Evolutionary conservation across 1,140 invertebrate species (phyloP).

Genomic region (Copidosoma floridanum): DNA sequence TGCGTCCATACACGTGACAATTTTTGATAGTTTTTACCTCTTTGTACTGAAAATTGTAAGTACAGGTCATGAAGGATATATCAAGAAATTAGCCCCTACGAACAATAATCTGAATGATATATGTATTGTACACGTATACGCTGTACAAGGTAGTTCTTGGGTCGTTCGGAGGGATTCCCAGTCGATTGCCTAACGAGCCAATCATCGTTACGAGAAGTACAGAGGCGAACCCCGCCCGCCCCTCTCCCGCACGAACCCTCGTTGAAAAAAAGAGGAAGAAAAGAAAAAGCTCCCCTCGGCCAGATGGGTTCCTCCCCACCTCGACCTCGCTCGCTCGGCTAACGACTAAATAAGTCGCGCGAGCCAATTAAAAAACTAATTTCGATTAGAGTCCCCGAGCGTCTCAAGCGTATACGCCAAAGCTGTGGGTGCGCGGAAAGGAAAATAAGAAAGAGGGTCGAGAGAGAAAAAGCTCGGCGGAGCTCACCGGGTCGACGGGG

Average conservation of each 20-base stretch:
- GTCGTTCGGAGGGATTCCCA: not conserved
- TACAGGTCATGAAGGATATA: too few species aligned
- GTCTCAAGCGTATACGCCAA: too few species aligned
- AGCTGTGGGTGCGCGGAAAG: constrained; percentile 24
- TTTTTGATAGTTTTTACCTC: too few species aligned
- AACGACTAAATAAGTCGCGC: constrained; percentile 50
- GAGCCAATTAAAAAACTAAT: constrained; percentile 51
- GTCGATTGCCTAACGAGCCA: constrained; percentile 23
- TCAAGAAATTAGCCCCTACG: constrained; percentile 2
- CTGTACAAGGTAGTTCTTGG: too few species aligned
- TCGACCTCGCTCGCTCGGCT: constrained; percentile 8
- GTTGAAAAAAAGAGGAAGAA: too few species aligned
- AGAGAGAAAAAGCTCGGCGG: not conserved
- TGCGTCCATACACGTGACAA: too few species aligned
- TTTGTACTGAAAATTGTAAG: too few species aligned
- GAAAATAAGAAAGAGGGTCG: constrained; percentile 25
- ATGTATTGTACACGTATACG: too few species aligned
- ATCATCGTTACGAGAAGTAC: constrained; percentile 11
- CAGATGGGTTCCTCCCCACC: not conserved
- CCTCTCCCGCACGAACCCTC: too few species aligned
- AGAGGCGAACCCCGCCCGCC: not conserved
- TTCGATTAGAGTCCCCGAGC: constrained; percentile 47
- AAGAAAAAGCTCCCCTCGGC: too few species aligned
- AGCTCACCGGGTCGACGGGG: not conserved
- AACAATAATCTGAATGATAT: too few species aligned